A percentile compares a stretch with the other conserved stretches of the same genome.
phyloP scores from a whole-genome alignment of 1,140 invertebrate species.

The Homarus americanus region DNA sequence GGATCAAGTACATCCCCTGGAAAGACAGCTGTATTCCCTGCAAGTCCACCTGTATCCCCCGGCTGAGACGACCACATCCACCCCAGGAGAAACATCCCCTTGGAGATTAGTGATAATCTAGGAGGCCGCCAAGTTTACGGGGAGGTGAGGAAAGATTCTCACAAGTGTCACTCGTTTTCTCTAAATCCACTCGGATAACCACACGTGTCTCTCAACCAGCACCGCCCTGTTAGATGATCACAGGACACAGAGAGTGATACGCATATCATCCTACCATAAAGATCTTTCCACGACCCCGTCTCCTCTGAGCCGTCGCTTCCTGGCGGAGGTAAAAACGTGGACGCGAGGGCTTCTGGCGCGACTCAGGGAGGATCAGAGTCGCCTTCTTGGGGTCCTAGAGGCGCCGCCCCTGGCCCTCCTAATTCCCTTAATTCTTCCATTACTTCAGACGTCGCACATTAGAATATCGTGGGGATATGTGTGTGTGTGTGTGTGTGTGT shows the following conservation, averaged over 20 bases:
- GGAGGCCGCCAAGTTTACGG: background rate
- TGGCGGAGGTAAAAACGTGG: background rate
- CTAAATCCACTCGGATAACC: too few relatives aligned
- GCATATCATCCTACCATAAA: background rate
- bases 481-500: too few relatives aligned
- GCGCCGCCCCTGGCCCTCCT: background rate
- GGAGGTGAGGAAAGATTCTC: too few relatives aligned
- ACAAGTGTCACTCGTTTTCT: too few relatives aligned
- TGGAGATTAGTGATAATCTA: background rate
- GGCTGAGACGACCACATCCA: background rate
- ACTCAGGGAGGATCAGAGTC: background rate
- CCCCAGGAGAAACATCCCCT: background rate
- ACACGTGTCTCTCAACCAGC: too few relatives aligned
- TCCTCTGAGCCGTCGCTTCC: background rate
- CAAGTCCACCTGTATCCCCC: background rate
- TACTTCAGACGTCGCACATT: background rate
- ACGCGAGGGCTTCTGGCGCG: background rate
- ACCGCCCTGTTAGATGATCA: too few relatives aligned
- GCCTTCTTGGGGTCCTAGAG: background rate
- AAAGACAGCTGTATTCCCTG: background rate
- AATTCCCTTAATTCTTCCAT: conserved; percentile 37
- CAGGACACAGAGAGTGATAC: background rate
- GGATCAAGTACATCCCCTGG: background rate
- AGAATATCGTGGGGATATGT: background rate
- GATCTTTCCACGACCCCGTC: background rate